Conservation (phyloP, 2,797 vertebrate species). For the Alosa sapidissima region DNA sequence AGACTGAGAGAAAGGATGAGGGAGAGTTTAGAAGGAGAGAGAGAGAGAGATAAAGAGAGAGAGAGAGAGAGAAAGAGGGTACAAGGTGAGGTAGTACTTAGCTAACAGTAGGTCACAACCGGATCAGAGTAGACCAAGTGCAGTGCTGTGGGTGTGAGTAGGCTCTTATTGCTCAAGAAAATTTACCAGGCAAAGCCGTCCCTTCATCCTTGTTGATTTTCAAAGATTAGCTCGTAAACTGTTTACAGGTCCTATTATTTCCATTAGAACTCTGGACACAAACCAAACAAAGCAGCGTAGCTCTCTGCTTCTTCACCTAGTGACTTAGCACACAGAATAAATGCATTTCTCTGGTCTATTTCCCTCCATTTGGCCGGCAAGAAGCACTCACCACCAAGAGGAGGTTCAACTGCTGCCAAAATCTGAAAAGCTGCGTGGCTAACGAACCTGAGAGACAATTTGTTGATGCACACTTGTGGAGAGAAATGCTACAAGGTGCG, state of each 20-base stretch:
- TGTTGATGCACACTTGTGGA: slow-evolving; percentile 17
- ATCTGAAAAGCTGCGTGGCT: background rate
- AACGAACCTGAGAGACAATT: slow-evolving; percentile 20
- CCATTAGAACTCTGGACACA: background rate
- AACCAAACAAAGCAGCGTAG: background rate
- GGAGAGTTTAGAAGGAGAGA: background rate
- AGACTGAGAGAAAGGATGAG: background rate
- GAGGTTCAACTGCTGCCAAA: background rate
- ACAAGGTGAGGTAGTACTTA: slow-evolving; percentile 14
- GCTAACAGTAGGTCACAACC: slow-evolving; percentile 8
- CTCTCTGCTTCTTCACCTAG: background rate
- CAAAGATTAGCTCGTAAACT: background rate
- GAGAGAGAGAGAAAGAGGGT: background rate
- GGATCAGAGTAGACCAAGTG: background rate
- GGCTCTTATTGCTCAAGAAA: background rate
- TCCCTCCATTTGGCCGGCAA: background rate
- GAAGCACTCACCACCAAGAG: background rate
- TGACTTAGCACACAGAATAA: background rate
- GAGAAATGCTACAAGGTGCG: background rate
- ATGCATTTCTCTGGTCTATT: background rate
- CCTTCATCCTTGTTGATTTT: background rate
- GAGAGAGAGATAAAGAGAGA: background rate
- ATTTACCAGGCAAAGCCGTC: background rate
- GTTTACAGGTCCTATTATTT: background rate
- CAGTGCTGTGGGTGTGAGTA: background rate